Evolutionary conservation across 2,113 vertebrate genomes (phyloP).

Genomic region (Ceyx cyanopectus): DNA sequence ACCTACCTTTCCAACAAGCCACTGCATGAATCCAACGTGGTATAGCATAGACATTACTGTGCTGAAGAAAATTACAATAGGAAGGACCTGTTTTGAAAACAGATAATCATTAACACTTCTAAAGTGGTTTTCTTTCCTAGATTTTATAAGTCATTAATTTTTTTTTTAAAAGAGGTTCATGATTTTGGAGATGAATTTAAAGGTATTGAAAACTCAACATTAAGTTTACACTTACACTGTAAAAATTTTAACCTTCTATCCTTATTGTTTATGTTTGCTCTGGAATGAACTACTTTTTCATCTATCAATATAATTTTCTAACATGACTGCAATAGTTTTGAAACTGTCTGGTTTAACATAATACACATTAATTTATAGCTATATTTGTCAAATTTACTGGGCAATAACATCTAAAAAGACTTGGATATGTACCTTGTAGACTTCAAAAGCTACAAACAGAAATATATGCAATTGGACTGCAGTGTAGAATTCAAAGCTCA

Average conservation of each 20-base stretch:
- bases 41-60: constrained; percentile 87
- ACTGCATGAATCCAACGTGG: constrained; percentile 85
- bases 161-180: neutral
- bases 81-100: constrained; percentile 80
- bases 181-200: neutral
- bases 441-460: neutral
- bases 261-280: neutral
- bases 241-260: neutral
- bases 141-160: neutral
- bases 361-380: neutral
- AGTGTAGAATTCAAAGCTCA: neutral
- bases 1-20: constrained; percentile 87
- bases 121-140: neutral
- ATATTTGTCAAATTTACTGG: neutral
- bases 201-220: neutral
- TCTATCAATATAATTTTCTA: neutral
- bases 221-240: neutral
- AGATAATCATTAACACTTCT: neutral
- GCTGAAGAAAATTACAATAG: constrained; percentile 88
- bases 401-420: neutral
- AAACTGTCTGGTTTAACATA: neutral
- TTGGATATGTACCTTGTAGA: neutral
- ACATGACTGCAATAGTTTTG: neutral
- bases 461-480: no score
- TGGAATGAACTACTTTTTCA: neutral